Conservation (phyloP, 1,140 invertebrate species). For the Lepidotrigona ventralis region DNA sequence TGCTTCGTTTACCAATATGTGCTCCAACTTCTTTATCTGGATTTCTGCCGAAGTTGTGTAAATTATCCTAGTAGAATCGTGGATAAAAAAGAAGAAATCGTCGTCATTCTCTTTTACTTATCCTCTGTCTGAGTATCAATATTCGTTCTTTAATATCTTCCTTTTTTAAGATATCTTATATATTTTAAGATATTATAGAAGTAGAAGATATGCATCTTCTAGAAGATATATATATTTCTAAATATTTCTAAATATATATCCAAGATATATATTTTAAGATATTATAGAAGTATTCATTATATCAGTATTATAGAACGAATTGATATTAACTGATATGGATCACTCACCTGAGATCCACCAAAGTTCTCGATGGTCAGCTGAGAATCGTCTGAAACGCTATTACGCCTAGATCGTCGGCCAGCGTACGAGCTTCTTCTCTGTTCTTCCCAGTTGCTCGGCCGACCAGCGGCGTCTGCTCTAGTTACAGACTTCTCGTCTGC, state of each 20-base stretch:
- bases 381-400: conserved; percentile 92
- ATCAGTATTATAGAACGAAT: too few relatives aligned
- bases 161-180: too few relatives aligned
- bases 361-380: conserved; percentile 95
- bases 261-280: too few relatives aligned
- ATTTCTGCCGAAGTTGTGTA: conserved; percentile 84
- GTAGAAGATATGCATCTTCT: too few relatives aligned
- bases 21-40: conserved; percentile 88
- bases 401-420: conserved; percentile 89
- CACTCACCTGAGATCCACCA: conserved; percentile 88
- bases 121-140: too few relatives aligned
- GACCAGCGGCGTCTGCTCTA: conserved; percentile 86
- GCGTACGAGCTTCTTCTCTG: conserved; percentile 87
- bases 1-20: conserved; percentile 81
- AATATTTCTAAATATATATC: too few relatives aligned
- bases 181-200: too few relatives aligned
- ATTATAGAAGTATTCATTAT: too few relatives aligned
- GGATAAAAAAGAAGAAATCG: too few relatives aligned
- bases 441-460: conserved; percentile 91
- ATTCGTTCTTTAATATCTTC: too few relatives aligned
- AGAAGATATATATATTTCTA: too few relatives aligned
- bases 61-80: too few relatives aligned
- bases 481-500: conserved; percentile 78
- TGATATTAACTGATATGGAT: background rate
- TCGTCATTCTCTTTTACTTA: conserved; percentile 21